Base-by-base conservation (phyloP, 92 coral and sea anemone genomes). In the Phenganax marumi region DNA sequence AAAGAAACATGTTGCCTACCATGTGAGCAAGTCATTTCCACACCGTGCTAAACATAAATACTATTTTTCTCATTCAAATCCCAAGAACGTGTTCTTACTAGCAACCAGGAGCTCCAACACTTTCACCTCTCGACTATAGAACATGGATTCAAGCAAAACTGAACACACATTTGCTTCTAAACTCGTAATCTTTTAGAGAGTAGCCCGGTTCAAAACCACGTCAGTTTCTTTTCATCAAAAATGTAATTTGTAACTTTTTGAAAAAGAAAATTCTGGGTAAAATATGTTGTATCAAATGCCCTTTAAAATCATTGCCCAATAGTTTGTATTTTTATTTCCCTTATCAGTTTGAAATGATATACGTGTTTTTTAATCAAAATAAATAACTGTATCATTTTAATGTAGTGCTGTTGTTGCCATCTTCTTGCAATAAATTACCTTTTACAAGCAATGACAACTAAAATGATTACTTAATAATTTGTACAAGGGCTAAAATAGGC, bases 1-100 rank as follows among this genome's bases (percentile, higher is more conserved):
- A 78, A 78, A 56, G 60, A 22, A 78, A 63, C 83, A 78, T 78
- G 83, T 78, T 78, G 69, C 24, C 18, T 21, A 48, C 16, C 72
- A 66, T 66, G 72, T 66, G 72, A 66, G 26, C 17, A 21, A 66
- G 7, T 25, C 17, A 25, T 21, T 14, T 1, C 13, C 81, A 21
- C 52, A 48, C 81, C 10, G 52, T n/a, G 50, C 49, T 11, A 10
- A 50, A 10, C 48, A 24, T 56, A 76, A 76, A 76, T 52, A 43
- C 33, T 19, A 39, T 24, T 54, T 62, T 76, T 58, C 18, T 43
- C 10, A 54, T 13, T 56, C 24, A 8, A 26, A 1, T 7, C 10
- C 43, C 7, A 14, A 12, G 68, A 43, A 55, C 79, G 60, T 52
- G 79, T 50, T 25, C 65, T 47, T 26, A 74, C 10, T 25, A 55